These are phyloP conservation scores for Chrysolina haemoptera DNA, from an alignment of 2,888 invertebrate species.

Conservation along the genomic window DNA sequence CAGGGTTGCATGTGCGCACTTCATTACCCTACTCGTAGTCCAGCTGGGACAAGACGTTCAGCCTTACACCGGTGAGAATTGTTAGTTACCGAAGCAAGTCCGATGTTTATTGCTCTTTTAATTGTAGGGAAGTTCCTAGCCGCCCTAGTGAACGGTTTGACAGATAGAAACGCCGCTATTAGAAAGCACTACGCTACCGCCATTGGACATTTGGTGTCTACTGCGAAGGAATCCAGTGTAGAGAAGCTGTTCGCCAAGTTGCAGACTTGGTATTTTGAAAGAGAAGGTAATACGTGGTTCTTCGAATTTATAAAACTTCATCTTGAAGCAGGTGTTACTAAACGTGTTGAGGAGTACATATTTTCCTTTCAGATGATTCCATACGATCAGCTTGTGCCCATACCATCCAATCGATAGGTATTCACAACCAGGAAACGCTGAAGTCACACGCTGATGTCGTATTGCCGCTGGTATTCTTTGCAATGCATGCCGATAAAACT, in stretches of 20 bases:
- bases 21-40: constrained; percentile 78
- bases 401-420: constrained; percentile 85
- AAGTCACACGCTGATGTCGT: constrained; percentile 83
- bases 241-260: constrained; percentile 78
- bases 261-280: constrained; percentile 78
- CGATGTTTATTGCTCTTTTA: neutral
- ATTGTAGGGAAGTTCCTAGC: constrained; percentile 73
- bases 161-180: constrained; percentile 87
- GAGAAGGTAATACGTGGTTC: constrained; percentile 71
- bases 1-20: constrained; percentile 86
- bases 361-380: constrained; percentile 75
- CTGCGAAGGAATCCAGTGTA: constrained; percentile 83
- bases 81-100: neutral
- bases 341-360: too few species aligned
- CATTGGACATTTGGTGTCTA: constrained; percentile 86
- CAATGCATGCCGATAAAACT: constrained; percentile 88
- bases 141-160: constrained; percentile 81
- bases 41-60: constrained; percentile 73
- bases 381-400: constrained; percentile 82
- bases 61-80: constrained; percentile 72
- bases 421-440: constrained; percentile 86
- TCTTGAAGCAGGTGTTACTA: too few species aligned
- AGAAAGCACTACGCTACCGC: constrained; percentile 88
- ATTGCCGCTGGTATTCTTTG: constrained; percentile 89
- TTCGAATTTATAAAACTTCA: too few species aligned